phyloP scores from a whole-genome alignment of 2,797 vertebrate species.

The Enteromius thamalakanensis region DNA sequence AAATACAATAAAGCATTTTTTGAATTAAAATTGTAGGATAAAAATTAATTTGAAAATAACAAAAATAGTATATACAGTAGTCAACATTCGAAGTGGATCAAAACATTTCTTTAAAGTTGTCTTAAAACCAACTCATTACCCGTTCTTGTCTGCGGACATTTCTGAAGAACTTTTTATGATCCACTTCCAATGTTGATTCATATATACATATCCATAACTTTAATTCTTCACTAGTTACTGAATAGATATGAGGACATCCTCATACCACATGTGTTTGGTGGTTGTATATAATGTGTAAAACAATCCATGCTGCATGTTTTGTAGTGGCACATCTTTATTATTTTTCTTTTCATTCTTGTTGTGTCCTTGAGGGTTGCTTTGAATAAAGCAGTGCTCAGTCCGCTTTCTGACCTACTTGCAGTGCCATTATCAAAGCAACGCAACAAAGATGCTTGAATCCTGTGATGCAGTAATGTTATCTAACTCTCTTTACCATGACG shows the following conservation, averaged over 20 bases:
- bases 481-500: neutral
- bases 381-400: neutral
- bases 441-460: neutral
- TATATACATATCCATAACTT: neutral
- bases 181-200: no score
- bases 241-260: no score
- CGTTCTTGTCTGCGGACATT: no score
- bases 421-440: constrained; percentile 14
- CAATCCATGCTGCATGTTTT: neutral
- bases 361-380: neutral
- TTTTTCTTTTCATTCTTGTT: no score
- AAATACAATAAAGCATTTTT: no score
- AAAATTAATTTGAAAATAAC: neutral
- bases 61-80: no score
- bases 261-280: neutral
- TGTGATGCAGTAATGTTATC: neutral
- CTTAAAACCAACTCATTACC: no score
- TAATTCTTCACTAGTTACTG: neutral
- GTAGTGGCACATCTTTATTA: no score
- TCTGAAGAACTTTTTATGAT: no score
- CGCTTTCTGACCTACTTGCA: neutral
- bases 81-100: no score
- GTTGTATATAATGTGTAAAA: neutral
- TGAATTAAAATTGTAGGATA: no score
- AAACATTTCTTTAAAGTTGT: no score